Base-by-base conservation (phyloP, 2,113 vertebrate species). In the Brevimyrus niger region DNA sequence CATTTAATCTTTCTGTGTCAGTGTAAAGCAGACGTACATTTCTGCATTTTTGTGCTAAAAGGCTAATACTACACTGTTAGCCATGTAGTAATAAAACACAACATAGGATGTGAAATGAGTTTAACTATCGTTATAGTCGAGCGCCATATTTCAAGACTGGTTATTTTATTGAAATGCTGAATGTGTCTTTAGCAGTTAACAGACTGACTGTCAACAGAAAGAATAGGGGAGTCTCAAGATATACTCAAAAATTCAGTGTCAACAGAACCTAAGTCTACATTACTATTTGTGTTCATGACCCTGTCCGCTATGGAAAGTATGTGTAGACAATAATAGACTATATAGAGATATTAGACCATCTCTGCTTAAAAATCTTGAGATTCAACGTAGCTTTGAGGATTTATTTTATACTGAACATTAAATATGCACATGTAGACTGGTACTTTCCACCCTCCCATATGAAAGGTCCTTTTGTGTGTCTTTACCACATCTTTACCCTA, bases 361-460 rank as follows among this genome's bases (percentile, higher is more conserved):
- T n/a, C 42, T 84, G 17, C 38, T 84, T 23, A 84, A 44, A 35
- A 76, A 38, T 76, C 13, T 35, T 76, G 31, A 42, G 6, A 87
- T 51, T 31, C 31, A 17, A 9, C 1, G 1, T 38, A 21, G 11
- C n/a, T 27, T 48, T 53, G 27, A 73, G 89, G 35, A 46, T 46
- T 44, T 47, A n/a, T 84, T 47, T 84, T n/a, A 46, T 84, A 10
- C 35, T 44, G 35, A 42, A 53, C 27, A 50, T 86, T 86, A 92
- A 92, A 91, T 90, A 92, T 92, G 91, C 91, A 93, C 91, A 92
- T 92, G 92, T 91, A 92, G 91, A 92, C 91, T 88, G 55, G 89
- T 91, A 91, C 90, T 92, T 89, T 91, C 84, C 88, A 80, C 46
- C 88, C 88, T 87, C 86, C 50, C 84, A 65, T 90, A 91, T 92